Conservation (phyloP, 2,888 invertebrate species). For the Ophion ellenae region DNA sequence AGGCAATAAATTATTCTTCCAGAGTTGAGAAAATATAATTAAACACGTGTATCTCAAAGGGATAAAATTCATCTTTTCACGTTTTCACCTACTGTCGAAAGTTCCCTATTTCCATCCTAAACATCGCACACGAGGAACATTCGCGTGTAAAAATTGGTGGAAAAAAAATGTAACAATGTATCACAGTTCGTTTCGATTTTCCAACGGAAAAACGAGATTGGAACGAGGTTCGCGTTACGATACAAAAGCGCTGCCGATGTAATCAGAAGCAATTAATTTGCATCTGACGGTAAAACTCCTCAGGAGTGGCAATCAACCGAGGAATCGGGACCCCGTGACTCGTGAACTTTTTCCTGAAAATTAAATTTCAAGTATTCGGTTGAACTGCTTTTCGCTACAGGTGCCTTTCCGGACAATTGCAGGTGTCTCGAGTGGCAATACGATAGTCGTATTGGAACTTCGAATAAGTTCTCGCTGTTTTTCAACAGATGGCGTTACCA, state of each 20-base stretch:
- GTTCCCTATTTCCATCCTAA: neutral
- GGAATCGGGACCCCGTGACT: neutral
- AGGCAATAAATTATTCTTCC: neutral
- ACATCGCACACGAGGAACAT: neutral
- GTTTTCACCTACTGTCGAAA: neutral
- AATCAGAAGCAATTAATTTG: constrained; percentile 21
- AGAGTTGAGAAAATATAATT: neutral
- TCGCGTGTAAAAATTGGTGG: neutral
- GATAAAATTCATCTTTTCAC: neutral
- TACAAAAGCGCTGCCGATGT: neutral
- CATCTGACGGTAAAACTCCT: neutral
- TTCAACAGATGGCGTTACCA: too few relatives aligned
- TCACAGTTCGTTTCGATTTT: neutral
- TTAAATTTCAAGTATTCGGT: neutral
- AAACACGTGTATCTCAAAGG: neutral
- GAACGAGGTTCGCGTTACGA: neutral
- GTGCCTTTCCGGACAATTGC: neutral
- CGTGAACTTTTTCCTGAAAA: constrained; percentile 1
- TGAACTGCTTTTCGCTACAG: neutral
- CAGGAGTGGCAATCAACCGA: neutral
- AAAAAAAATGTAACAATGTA: neutral
- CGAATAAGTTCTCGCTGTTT: too few relatives aligned
- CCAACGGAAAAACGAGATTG: neutral
- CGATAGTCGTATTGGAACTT: neutral
- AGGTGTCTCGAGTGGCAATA: neutral